Percentiles rank a stretch among this genome's conserved stretches.
phyloP scores from a whole-genome alignment of 2,888 invertebrate genomes.

The Drosophila quinaria region DNA sequence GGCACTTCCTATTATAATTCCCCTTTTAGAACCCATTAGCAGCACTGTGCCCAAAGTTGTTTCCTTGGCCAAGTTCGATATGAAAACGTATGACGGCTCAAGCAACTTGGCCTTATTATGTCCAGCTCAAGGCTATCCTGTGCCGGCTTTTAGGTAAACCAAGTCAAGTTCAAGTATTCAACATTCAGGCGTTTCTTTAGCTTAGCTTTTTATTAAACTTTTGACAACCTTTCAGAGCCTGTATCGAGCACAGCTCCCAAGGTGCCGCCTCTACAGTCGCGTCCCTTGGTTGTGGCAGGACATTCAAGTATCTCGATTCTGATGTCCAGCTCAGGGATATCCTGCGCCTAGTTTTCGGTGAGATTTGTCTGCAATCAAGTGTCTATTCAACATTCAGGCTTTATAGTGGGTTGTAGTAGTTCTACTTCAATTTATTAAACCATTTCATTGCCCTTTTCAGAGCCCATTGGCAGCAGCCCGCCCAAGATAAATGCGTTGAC shows the following conservation, averaged over 20 bases:
- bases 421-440: not conserved
- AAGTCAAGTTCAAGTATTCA: not conserved
- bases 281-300: constrained; percentile 84
- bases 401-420: not conserved
- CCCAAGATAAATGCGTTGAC: constrained; percentile 87
- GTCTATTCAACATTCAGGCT: constrained; percentile 35
- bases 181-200: constrained; percentile 46
- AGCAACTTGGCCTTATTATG: constrained; percentile 81
- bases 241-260: constrained; percentile 87
- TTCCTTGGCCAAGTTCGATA: constrained; percentile 85
- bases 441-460: constrained; percentile 79
- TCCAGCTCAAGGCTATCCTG: constrained; percentile 87
- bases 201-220: not conserved
- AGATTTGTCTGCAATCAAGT: constrained; percentile 14
- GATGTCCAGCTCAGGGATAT: constrained; percentile 92
- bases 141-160: constrained; percentile 86
- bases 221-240: constrained; percentile 86
- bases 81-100: constrained; percentile 72
- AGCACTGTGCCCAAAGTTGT: constrained; percentile 90
- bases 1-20: constrained; percentile 48
- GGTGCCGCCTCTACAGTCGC: constrained; percentile 86
- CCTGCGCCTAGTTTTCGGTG: constrained; percentile 91
- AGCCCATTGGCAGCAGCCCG: constrained; percentile 87
- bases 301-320: constrained; percentile 88
- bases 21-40: constrained; percentile 88